Evolutionary conservation across 2,113 vertebrate genomes (phyloP).

Genomic region (Urocitellus parryii): DNA sequence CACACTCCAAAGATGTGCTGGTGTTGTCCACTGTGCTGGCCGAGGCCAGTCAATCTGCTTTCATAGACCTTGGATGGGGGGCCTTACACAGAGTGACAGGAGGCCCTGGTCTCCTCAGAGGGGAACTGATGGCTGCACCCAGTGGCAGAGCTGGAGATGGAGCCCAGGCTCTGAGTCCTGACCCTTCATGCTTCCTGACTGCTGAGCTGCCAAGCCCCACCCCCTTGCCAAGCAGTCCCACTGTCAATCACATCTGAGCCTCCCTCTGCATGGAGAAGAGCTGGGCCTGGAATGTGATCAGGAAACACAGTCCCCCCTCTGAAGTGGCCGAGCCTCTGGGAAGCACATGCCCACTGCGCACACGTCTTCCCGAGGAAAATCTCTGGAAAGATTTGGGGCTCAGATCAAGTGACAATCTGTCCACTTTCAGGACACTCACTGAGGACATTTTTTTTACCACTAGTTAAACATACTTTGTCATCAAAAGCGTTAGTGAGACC

Average conservation of each 20-base stretch:
- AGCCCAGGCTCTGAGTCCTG: not conserved
- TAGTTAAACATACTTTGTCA: not conserved
- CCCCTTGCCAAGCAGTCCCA: not conserved
- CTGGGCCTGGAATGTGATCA: not conserved
- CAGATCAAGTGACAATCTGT: not conserved
- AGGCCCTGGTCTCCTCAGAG: not conserved
- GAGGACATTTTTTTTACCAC: not conserved
- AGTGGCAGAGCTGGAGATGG: not conserved
- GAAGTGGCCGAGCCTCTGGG: not conserved
- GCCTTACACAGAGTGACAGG: not conserved
- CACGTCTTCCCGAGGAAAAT: not conserved
- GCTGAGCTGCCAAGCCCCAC: accelerated
- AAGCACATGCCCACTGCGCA: not conserved
- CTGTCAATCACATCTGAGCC: not conserved
- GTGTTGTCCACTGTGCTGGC: not conserved
- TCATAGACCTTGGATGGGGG: not conserved
- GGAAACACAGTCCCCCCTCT: not conserved
- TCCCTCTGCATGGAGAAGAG: not conserved
- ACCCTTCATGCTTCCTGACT: not conserved
- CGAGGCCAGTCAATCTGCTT: not conserved
- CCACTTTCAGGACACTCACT: not conserved
- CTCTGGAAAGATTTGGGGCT: not conserved
- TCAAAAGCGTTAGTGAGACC: conserved; percentile 10
- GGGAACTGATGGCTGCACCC: not conserved
- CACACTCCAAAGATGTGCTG: accelerated